Evolutionary conservation across 2,797 vertebrate genomes (phyloP).

Genomic region (Mus minutoides): DNA sequence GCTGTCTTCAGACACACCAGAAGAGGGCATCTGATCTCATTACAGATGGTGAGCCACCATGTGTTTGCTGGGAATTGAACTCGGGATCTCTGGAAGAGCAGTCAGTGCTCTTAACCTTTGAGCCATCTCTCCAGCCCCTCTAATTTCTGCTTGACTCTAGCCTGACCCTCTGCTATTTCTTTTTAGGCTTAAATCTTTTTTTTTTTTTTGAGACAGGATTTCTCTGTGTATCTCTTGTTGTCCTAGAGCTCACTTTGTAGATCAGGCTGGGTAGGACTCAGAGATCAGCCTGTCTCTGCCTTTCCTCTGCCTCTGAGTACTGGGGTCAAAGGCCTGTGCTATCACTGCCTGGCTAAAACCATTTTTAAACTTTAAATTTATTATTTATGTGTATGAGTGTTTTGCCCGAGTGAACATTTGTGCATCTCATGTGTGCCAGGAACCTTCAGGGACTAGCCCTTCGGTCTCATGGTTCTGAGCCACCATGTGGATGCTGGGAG

Average conservation of each 20-base stretch:
- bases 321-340: not conserved
- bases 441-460: not conserved
- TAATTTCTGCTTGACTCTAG: slow-evolving; percentile 1
- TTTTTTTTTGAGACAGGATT: not conserved
- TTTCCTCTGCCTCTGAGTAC: not conserved
- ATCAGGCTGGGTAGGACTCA: not conserved
- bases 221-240: not conserved
- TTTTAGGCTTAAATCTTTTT: not conserved
- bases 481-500: not conserved
- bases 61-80: no score
- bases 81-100: no score
- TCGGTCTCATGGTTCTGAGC: not conserved
- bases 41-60: no score
- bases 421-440: not conserved
- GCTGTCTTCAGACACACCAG: no score
- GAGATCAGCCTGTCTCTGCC: not conserved
- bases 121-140: no score
- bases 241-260: not conserved
- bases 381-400: not conserved
- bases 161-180: not conserved
- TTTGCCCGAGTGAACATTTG: not conserved
- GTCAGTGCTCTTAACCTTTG: no score
- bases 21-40: no score
- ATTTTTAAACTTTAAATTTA: slow-evolving; percentile 6
- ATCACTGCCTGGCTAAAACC: not conserved